phyloP scores from a whole-genome alignment of 1,140 invertebrate genomes.

The Achatina immaculata region DNA sequence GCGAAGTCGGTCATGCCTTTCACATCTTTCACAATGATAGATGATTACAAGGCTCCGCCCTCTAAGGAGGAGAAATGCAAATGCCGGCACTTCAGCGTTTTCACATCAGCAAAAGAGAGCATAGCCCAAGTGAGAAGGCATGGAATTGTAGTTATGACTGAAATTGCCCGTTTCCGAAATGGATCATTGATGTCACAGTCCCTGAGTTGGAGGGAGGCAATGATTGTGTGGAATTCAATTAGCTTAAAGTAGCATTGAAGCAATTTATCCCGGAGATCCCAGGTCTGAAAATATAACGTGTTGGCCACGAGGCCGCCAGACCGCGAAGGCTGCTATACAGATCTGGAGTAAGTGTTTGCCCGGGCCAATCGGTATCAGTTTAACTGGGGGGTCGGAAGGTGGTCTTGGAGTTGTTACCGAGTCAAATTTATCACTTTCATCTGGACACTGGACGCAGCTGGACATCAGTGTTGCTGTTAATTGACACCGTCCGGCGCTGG shows the following conservation, averaged over 20 bases:
- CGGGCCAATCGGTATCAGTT: neutral
- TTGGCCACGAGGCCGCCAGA: neutral
- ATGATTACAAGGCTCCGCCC: neutral
- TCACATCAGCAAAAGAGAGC: neutral
- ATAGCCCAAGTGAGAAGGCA: neutral
- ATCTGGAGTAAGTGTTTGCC: neutral
- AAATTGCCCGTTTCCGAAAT: neutral
- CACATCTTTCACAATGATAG: neutral
- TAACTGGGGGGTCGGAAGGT: neutral
- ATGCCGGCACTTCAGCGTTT: too few relatives aligned
- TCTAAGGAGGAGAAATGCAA: neutral
- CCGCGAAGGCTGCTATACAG: neutral
- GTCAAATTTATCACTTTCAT: neutral
- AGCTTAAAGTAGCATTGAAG: neutral
- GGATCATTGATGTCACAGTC: constrained; percentile 9
- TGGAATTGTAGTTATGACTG: neutral
- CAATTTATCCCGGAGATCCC: neutral
- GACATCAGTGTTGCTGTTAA: neutral
- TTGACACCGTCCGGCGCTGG: neutral
- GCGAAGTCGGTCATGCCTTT: too few relatives aligned
- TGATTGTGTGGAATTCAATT: constrained; percentile 2
- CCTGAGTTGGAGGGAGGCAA: neutral
- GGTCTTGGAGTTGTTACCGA: neutral
- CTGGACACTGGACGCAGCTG: neutral
- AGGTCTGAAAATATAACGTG: neutral